Conservation (phyloP, 1,140 invertebrate species). For the Ditylenchus dipsaci region DNA sequence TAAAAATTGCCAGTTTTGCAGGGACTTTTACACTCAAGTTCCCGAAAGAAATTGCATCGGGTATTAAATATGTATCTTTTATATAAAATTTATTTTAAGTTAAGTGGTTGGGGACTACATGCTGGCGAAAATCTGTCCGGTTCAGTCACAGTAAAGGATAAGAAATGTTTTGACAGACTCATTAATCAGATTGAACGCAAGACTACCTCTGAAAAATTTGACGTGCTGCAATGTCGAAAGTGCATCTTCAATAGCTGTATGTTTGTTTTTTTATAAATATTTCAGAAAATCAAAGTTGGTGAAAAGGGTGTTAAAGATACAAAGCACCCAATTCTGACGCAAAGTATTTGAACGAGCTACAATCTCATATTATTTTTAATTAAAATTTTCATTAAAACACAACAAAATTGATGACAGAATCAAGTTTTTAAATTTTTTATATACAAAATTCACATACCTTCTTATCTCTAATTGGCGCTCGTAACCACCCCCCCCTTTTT, state of each 20-base stretch:
- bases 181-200: conserved; percentile 56
- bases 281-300: too few species aligned
- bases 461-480: too few species aligned
- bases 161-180: conserved; percentile 55
- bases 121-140: conserved; percentile 56
- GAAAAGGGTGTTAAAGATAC: too few species aligned
- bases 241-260: conserved; percentile 56
- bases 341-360: too few species aligned
- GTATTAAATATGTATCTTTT: conserved; percentile 28
- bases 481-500: too few species aligned
- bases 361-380: too few species aligned
- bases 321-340: too few species aligned
- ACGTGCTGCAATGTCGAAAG: conserved; percentile 55
- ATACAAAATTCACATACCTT: too few species aligned
- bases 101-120: conserved; percentile 52
- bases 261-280: background rate
- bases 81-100: conserved; percentile 9
- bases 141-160: conserved; percentile 57
- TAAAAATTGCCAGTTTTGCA: background rate
- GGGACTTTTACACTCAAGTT: conserved; percentile 56
- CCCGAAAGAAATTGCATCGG: conserved; percentile 56
- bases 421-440: too few species aligned
- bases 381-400: too few species aligned
- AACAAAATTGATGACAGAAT: too few species aligned
- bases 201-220: conserved; percentile 53